Percentiles rank a stretch among this genome's conserved stretches.
phyloP scores from a whole-genome alignment of 2,113 vertebrate genomes.

The Hucho hucho region DNA sequence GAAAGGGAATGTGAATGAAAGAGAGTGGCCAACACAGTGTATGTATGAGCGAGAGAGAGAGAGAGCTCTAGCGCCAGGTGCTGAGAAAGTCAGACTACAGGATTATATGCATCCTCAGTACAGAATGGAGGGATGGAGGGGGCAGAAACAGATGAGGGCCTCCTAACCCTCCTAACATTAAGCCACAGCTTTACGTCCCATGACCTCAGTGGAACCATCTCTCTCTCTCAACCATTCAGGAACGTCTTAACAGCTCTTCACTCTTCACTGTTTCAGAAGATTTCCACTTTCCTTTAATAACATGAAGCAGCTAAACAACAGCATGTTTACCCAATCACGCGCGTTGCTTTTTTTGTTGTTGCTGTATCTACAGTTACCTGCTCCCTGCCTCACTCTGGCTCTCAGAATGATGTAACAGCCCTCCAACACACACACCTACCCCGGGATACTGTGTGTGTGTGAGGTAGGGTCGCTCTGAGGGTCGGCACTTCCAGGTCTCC shows the following conservation, averaged over 20 bases:
- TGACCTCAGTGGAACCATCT: conserved; percentile 34
- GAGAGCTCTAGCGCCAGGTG: conserved; percentile 23
- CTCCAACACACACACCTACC: not conserved
- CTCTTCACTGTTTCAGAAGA: no score
- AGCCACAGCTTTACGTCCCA: conserved; percentile 39
- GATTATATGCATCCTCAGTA: conserved; percentile 35
- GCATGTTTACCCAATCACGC: no score
- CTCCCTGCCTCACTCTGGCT: not conserved
- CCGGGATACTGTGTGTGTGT: not conserved
- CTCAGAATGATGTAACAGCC: not conserved
- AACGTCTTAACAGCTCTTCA: no score
- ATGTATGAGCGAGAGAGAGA: conserved; percentile 10
- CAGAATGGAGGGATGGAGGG: conserved; percentile 12
- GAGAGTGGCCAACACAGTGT: conserved; percentile 29
- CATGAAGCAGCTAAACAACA: no score
- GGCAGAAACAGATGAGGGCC: conserved; percentile 22
- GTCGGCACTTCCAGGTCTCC: conserved; percentile 1
- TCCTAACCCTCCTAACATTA: conserved; percentile 27
- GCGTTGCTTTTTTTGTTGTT: no score
- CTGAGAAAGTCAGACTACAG: conserved; percentile 40
- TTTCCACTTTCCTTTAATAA: no score
- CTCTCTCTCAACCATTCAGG: no score
- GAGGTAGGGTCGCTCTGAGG: conserved; percentile 45
- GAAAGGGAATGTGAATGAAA: conserved; percentile 12
- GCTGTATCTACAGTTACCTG: not conserved